Conservation (phyloP, 1,140 invertebrate genomes). For the Drosophila miranda region DNA sequence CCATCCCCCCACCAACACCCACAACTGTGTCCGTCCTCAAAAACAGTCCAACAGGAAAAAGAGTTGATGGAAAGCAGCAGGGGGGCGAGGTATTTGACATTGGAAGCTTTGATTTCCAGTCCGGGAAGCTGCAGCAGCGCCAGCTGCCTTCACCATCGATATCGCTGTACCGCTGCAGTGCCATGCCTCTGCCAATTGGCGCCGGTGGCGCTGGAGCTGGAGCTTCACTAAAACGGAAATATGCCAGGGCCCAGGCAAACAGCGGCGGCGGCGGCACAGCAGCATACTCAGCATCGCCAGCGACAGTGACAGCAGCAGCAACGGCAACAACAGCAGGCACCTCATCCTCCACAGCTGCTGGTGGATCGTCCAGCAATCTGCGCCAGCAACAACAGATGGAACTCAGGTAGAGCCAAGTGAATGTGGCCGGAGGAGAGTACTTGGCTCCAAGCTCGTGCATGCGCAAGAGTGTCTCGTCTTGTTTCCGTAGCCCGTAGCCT, state of each 20-base stretch:
- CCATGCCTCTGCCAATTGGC: constrained; percentile 41
- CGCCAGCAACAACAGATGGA: constrained; percentile 75
- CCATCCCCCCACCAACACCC: constrained; percentile 41
- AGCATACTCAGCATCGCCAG: constrained; percentile 34
- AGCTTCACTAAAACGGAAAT: constrained; percentile 71
- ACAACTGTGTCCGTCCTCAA: constrained; percentile 41
- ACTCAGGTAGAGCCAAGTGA: constrained; percentile 79
- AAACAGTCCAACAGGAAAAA: constrained; percentile 85
- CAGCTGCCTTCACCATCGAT: constrained; percentile 80
- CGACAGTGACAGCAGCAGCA: constrained; percentile 6
- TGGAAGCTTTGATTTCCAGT: constrained; percentile 91
- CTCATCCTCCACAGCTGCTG: constrained; percentile 22
- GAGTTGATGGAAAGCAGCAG: constrained; percentile 91
- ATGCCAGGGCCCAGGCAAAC: constrained; percentile 50
- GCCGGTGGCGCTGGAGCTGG: constrained; percentile 31
- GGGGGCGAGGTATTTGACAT: constrained; percentile 90
- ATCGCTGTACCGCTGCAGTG: constrained; percentile 73
- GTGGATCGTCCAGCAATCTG: constrained; percentile 19
- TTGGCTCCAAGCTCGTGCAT: constrained; percentile 56
- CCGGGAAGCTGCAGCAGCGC: constrained; percentile 87
- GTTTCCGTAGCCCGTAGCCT: constrained; percentile 40
- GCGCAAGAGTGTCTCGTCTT: constrained; percentile 54
- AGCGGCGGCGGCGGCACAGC: constrained; percentile 13
- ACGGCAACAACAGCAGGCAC: constrained; percentile 21
- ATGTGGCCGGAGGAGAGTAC: constrained; percentile 23